Evolutionary conservation across 1,140 invertebrate species (phyloP).

Genomic region (Atta cephalotes): DNA sequence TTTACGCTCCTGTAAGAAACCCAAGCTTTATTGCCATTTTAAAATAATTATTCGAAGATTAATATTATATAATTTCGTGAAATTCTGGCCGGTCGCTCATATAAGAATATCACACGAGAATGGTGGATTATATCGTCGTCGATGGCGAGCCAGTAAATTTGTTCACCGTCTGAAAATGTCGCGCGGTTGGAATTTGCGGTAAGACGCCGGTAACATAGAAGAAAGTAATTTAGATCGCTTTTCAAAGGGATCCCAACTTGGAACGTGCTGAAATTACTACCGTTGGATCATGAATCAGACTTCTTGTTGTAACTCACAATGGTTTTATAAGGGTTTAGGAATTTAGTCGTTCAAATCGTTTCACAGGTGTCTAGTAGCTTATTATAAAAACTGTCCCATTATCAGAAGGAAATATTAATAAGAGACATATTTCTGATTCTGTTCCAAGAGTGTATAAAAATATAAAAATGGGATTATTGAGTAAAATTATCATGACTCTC

Average conservation of each 20-base stretch:
- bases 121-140: conserved; percentile 25
- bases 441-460: not conserved
- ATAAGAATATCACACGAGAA: conserved; percentile 18
- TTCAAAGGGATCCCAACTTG: conserved; percentile 40
- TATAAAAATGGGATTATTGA: not conserved
- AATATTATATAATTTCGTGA: not conserved
- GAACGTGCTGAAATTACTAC: conserved; percentile 38
- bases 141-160: conserved; percentile 43
- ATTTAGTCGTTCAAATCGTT: conserved; percentile 27
- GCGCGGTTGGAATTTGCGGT: conserved; percentile 41
- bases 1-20: not conserved
- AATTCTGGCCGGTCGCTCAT: conserved; percentile 25
- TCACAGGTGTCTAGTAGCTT: too few species aligned
- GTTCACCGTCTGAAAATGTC: conserved; percentile 20
- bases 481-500: not conserved
- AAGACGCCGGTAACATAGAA: conserved; percentile 43
- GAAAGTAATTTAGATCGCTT: conserved; percentile 56
- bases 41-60: conserved; percentile 20
- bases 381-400: not conserved
- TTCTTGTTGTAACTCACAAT: conserved; percentile 10
- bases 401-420: not conserved
- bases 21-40: not conserved
- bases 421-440: not conserved
- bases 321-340: conserved; percentile 35
- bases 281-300: not conserved